phyloP scores from a whole-genome alignment of 1,140 invertebrate species.

The Zaprionus taronus region DNA sequence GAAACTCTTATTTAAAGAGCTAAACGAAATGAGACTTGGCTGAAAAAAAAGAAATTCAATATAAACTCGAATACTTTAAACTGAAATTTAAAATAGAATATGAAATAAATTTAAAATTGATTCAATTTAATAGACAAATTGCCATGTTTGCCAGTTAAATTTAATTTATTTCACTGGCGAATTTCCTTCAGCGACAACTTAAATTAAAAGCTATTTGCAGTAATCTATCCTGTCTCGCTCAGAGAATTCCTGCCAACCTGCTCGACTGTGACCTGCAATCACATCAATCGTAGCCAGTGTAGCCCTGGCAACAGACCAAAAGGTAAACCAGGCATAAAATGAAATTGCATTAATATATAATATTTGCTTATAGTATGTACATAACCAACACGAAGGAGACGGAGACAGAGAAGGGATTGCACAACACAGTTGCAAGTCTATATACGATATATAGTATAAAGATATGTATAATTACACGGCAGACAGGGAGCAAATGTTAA shows the following conservation, averaged over 20 bases:
- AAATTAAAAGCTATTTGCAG: slow-evolving; percentile 31
- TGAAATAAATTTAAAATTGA: no score
- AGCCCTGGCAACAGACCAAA: slow-evolving; percentile 7
- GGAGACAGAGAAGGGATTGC: not conserved
- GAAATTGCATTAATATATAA: slow-evolving; percentile 45
- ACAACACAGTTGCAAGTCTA: not conserved
- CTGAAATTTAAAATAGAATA: not conserved
- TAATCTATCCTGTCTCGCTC: not conserved
- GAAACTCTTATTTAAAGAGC: not conserved
- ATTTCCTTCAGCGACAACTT: not conserved
- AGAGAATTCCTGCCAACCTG: slow-evolving; percentile 11
- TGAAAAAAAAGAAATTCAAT: not conserved
- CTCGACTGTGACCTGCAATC: slow-evolving; percentile 23
- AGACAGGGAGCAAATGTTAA: slow-evolving; percentile 9
- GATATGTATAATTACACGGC: slow-evolving; percentile 33
- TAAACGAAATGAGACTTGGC: not conserved
- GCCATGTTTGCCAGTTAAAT: not conserved
- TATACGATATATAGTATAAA: slow-evolving; percentile 19
- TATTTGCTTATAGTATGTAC: not conserved
- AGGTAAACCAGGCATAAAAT: slow-evolving; percentile 39
- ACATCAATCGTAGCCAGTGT: slow-evolving; percentile 27
- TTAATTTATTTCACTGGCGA: not conserved
- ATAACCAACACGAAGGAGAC: not conserved
- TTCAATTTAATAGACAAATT: not conserved
- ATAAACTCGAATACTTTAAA: not conserved